These are phyloP conservation scores for Phasia obesa DNA, from an alignment of 2,888 invertebrate species.

Conservation along the genomic window DNA sequence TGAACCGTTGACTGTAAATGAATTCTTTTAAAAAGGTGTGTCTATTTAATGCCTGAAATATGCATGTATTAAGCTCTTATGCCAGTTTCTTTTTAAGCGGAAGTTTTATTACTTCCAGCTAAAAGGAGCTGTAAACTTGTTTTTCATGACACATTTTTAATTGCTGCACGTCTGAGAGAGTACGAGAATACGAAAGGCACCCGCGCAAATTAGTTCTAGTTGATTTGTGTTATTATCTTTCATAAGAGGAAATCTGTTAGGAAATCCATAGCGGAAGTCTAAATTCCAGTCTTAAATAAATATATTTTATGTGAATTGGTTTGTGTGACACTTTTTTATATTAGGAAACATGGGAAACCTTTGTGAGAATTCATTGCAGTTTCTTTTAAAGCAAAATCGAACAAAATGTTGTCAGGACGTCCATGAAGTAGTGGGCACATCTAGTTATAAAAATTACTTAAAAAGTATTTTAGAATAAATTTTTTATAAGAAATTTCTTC, in stretches of 20 bases:
- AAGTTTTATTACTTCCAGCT: conserved; percentile 57
- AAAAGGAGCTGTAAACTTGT: conserved; percentile 34
- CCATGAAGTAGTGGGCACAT: too few species aligned
- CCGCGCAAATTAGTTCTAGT: conserved; percentile 23
- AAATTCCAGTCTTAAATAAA: conserved; percentile 11
- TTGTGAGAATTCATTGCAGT: too few species aligned
- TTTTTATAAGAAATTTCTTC: too few species aligned
- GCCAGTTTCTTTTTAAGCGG: conserved; percentile 31
- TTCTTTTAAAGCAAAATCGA: too few species aligned
- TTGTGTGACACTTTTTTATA: too few species aligned
- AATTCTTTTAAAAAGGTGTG: conserved; percentile 49
- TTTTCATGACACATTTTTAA: conserved; percentile 57
- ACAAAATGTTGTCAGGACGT: too few species aligned
- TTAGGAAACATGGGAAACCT: too few species aligned
- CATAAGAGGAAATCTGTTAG: neutral
- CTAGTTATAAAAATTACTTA: too few species aligned
- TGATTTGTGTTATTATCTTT: neutral
- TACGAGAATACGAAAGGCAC: conserved; percentile 40
- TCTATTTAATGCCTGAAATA: conserved; percentile 17
- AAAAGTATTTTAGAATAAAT: too few species aligned
- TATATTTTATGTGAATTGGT: neutral
- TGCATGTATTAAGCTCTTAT: neutral
- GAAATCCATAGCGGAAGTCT: conserved; percentile 36
- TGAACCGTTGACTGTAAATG: conserved; percentile 32
- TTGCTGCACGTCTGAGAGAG: conserved; percentile 10